Percentiles rank a stretch among this genome's conserved stretches.
These are phyloP conservation scores for Boulengeromyrus knoepffleri DNA, from an alignment of 2,113 vertebrate genomes.

Conservation along the genomic window DNA sequence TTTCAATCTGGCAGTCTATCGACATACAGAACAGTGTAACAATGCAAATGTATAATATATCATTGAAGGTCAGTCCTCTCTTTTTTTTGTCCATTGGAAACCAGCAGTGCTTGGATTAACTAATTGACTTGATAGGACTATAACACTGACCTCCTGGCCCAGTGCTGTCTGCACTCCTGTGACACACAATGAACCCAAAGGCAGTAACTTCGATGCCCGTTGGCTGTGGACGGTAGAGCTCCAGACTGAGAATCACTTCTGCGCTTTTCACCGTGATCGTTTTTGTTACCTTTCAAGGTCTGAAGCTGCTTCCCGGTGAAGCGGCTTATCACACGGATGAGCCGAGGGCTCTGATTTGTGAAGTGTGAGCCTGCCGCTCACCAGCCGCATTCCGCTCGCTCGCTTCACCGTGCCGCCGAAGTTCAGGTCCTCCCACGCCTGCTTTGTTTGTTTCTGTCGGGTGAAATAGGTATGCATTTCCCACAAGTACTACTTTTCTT, in stretches of 20 bases:
- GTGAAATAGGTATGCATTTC: neutral
- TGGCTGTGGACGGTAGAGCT: neutral
- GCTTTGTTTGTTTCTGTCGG: neutral
- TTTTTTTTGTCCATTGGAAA: neutral
- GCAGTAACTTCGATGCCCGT: neutral
- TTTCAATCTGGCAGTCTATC: neutral
- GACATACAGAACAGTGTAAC: neutral
- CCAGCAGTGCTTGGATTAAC: neutral
- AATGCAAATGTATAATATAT: neutral
- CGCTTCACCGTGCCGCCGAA: neutral
- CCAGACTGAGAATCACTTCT: neutral
- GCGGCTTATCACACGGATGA: neutral
- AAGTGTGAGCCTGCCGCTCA: neutral
- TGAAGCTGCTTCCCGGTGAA: neutral
- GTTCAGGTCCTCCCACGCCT: neutral
- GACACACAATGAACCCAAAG: neutral
- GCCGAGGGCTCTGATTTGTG: neutral
- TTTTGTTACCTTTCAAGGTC: neutral
- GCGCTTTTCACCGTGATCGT: neutral
- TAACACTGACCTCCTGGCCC: neutral
- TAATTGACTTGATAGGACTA: neutral
- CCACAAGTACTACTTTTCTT: neutral
- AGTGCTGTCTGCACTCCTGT: neutral
- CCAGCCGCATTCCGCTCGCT: neutral
- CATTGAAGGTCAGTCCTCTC: neutral